A percentile compares a stretch with the other conserved stretches of the same genome.
Evolutionary conservation across 2,797 vertebrate genomes (phyloP).

Genomic region (Pogoniulus pusillus): DNA sequence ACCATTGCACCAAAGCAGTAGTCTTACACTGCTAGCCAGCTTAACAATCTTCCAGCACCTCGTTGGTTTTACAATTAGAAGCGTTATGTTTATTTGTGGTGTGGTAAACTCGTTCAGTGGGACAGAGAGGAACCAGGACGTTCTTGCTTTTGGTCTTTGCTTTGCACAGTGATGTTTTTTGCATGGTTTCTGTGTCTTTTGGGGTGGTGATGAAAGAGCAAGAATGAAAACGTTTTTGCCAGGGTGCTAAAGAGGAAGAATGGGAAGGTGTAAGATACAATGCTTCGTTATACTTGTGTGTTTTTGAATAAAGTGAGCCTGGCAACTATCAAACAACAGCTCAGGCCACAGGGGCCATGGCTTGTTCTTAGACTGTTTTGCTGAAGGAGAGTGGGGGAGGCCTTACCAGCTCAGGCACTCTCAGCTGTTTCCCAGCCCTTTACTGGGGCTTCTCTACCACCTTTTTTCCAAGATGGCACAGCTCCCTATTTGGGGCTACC

Average conservation of each 20-base stretch:
- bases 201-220: background rate
- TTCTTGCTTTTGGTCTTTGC: background rate
- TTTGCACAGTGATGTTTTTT: background rate
- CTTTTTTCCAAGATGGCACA: background rate
- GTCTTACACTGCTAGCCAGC: background rate
- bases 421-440: background rate
- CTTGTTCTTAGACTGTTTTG: background rate
- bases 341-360: rapidly evolving
- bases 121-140: background rate
- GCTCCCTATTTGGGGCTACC: background rate
- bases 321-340: background rate
- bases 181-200: background rate
- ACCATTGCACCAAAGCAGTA: background rate
- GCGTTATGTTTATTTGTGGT: background rate
- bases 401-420: background rate
- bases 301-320: background rate
- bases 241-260: background rate
- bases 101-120: background rate
- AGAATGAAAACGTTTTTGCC: background rate
- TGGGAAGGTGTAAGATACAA: background rate
- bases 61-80: background rate
- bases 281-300: background rate
- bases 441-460: background rate
- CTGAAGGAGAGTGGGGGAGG: rapidly evolving
- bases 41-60: background rate